Conservation (phyloP, 2,797 vertebrate species). For the Hippoglossus hippoglossus region DNA sequence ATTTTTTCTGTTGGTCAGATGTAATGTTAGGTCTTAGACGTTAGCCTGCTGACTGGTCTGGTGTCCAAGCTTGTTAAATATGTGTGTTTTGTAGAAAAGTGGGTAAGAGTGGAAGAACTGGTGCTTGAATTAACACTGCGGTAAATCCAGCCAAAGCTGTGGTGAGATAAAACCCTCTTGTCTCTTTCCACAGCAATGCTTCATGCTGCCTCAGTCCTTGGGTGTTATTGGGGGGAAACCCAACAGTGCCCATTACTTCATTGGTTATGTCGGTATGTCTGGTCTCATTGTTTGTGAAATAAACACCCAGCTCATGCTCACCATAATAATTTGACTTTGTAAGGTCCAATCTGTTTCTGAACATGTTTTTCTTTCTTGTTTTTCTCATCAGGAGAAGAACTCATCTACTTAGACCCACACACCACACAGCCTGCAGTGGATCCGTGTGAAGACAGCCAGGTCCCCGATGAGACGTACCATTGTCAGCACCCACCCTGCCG, state of each 20-base stretch:
- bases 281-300: slow-evolving; percentile 48
- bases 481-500: slow-evolving; percentile 97
- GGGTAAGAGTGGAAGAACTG: neutral
- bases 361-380: neutral
- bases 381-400: slow-evolving; percentile 89
- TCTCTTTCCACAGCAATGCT: slow-evolving; percentile 91
- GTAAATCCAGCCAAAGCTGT: slow-evolving; percentile 9
- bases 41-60: too few relatives aligned
- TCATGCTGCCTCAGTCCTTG: slow-evolving; percentile 98
- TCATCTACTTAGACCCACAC: slow-evolving; percentile 97
- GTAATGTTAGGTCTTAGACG: too few relatives aligned
- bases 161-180: slow-evolving; percentile 45
- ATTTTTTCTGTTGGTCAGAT: neutral
- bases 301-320: slow-evolving; percentile 31
- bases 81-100: too few relatives aligned
- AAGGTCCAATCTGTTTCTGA: neutral
- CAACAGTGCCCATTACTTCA: slow-evolving; percentile 99
- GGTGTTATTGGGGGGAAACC: slow-evolving; percentile 99
- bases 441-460: slow-evolving; percentile 78
- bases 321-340: neutral
- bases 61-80: too few relatives aligned
- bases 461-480: slow-evolving; percentile 94
- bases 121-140: neutral
- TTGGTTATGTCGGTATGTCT: slow-evolving; percentile 96
- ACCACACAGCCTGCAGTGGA: slow-evolving; percentile 95